Evolutionary conservation across 1,140 invertebrate genomes (phyloP).

Genomic region (Paracyclopina nana): DNA sequence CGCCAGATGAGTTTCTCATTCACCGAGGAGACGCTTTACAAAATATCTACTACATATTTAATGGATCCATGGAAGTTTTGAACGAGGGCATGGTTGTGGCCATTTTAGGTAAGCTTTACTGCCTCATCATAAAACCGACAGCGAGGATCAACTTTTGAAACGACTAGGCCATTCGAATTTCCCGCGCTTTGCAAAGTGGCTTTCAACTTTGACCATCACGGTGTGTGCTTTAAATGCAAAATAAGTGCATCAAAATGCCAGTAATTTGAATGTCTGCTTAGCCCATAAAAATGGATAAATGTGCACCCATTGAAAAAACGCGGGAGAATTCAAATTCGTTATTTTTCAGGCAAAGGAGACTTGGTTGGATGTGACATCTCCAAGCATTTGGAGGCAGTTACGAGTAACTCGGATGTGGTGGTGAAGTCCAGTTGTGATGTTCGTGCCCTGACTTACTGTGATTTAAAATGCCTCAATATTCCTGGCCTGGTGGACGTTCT

Average conservation of each 20-base stretch:
- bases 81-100: conserved; percentile 95
- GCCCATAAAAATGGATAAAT: too few species aligned
- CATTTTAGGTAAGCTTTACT: conserved; percentile 56
- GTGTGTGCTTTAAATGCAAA: too few species aligned
- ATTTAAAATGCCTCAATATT: conserved; percentile 82
- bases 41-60: conserved; percentile 87
- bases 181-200: too few species aligned
- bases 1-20: conserved; percentile 87
- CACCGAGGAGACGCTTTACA: conserved; percentile 90
- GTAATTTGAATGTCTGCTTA: too few species aligned
- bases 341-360: conserved; percentile 71
- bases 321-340: too few species aligned
- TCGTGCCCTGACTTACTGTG: conserved; percentile 80
- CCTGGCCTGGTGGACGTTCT: conserved; percentile 71
- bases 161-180: too few species aligned
- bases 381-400: conserved; percentile 21
- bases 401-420: conserved; percentile 43
- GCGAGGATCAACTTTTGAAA: too few species aligned
- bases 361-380: conserved; percentile 82
- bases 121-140: neutral
- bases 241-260: too few species aligned
- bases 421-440: conserved; percentile 86
- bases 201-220: too few species aligned
- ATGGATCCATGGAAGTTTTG: conserved; percentile 95
- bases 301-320: too few species aligned